A percentile compares a stretch with the other conserved stretches of the same genome.
Conservation (phyloP, 2,888 invertebrate genomes). For the Pristionchus mayeri region DNA sequence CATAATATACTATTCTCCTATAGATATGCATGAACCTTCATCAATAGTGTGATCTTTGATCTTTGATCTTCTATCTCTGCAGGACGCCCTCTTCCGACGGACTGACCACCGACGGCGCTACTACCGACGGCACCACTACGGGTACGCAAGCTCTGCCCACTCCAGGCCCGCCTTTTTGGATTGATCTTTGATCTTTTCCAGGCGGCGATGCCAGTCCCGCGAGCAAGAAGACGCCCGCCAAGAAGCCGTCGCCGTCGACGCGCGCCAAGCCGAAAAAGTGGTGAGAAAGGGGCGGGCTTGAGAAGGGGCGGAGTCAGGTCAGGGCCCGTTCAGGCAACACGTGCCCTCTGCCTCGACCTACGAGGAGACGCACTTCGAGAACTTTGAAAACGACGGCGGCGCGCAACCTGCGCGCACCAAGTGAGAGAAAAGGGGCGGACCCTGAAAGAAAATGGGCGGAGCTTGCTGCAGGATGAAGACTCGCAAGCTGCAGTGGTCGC, state of each 20-base stretch:
- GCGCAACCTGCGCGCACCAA: neutral
- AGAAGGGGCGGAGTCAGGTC: neutral
- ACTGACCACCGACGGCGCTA: neutral
- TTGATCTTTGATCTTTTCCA: neutral
- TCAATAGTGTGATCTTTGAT: too few relatives aligned
- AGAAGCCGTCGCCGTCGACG: too few relatives aligned
- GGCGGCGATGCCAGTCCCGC: neutral
- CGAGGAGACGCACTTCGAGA: conserved; percentile 26
- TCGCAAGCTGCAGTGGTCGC: conserved; percentile 21
- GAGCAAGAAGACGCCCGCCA: neutral
- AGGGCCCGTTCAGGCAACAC: neutral
- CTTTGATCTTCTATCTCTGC: neutral
- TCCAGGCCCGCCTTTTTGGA: neutral
- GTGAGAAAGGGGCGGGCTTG: neutral
- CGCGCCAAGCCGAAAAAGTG: neutral
- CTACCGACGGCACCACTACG: neutral
- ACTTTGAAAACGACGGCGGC: conserved; percentile 29
- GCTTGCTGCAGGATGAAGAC: conserved; percentile 34
- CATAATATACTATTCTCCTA: too few relatives aligned
- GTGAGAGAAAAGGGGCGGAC: conserved; percentile 15
- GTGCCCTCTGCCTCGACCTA: neutral
- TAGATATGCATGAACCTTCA: too few relatives aligned
- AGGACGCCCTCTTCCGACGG: neutral
- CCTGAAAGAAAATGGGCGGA: neutral
- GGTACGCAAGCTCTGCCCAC: too few relatives aligned